Conservation (phyloP, 2,113 vertebrate genomes). For the Neoarius graeffei region DNA sequence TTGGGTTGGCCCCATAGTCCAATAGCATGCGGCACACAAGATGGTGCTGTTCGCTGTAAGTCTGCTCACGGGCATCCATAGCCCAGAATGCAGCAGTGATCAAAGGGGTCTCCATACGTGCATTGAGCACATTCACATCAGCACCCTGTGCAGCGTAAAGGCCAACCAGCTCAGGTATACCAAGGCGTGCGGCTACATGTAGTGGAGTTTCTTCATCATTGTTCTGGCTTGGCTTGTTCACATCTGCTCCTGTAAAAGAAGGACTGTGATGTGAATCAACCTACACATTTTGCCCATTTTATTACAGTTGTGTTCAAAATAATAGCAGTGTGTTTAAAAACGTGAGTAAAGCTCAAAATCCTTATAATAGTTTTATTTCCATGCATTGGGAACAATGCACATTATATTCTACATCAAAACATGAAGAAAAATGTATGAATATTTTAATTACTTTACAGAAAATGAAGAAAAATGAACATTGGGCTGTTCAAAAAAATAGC, state of each 20-base stretch:
- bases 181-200: constrained; percentile 81
- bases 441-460: no score
- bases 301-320: no score
- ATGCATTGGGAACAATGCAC: no score
- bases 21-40: constrained; percentile 84
- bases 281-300: neutral
- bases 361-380: no score
- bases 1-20: constrained; percentile 83
- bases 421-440: no score
- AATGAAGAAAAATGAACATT: no score
- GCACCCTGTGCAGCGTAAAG: constrained; percentile 85
- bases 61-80: constrained; percentile 82
- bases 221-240: constrained; percentile 82
- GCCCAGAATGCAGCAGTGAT: constrained; percentile 87
- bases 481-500: no score
- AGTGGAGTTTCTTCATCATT: constrained; percentile 86
- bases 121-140: constrained; percentile 77
- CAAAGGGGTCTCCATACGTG: constrained; percentile 84
- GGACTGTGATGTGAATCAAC: neutral
- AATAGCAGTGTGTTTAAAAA: no score
- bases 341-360: no score
- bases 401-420: no score
- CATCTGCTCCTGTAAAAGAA: constrained; percentile 78
- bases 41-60: constrained; percentile 85
- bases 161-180: constrained; percentile 81